phyloP scores from a whole-genome alignment of 2,888 invertebrate species.

The Caenorhabditis sp. region DNA sequence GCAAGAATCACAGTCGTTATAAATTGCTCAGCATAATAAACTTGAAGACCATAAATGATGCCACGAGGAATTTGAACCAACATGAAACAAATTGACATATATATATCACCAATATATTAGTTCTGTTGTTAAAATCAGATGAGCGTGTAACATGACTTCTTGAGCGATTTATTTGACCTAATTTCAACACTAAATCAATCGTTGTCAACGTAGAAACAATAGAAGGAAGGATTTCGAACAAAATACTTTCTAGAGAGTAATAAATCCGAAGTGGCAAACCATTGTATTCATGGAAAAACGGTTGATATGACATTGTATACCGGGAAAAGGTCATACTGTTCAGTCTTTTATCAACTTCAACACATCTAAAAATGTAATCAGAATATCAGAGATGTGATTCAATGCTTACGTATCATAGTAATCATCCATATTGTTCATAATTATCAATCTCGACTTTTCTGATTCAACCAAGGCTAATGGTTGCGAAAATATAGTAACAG shows the following conservation, averaged over 20 bases:
- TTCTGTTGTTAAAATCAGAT: neutral
- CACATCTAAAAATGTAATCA: neutral
- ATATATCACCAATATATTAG: no score
- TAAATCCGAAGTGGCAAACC: neutral
- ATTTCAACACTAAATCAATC: neutral
- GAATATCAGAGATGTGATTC: neutral
- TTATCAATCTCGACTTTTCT: neutral
- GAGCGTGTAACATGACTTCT: neutral
- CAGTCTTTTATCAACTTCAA: neutral
- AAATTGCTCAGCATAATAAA: no score
- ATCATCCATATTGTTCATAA: neutral
- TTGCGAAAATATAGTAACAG: neutral
- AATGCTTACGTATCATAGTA: neutral
- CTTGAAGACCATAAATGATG: no score
- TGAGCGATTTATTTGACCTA: neutral
- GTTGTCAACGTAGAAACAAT: neutral
- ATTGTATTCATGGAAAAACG: neutral
- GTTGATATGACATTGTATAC: neutral
- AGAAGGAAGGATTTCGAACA: neutral
- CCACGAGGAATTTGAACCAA: no score
- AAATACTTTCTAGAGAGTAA: neutral
- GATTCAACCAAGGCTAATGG: neutral
- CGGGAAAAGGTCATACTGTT: neutral
- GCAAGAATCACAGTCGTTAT: no score
- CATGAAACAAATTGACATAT: no score